Base-by-base conservation (phyloP, 2,888 invertebrate species). In the Leucoptera coffeella region DNA sequence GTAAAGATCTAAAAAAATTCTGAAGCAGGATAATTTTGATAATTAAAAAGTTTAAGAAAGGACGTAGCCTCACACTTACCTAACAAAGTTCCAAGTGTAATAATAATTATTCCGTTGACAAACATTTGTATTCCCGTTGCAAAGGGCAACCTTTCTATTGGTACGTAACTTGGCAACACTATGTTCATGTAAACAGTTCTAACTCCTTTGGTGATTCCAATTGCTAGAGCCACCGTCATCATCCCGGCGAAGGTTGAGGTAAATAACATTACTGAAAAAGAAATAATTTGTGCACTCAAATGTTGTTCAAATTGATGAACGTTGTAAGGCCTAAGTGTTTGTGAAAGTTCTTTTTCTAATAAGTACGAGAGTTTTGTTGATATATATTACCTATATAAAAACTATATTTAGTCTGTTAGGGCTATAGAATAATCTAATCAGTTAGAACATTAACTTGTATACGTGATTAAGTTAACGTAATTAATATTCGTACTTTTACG, bases 81-180 rank as follows among this genome's bases (percentile, higher is more conserved):
- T 42, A 82, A 51, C 27, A 79, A 32, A 24, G 81, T 76, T 41
- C 82, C 82, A 32, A 78, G 69, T 2, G 58, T 52, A 26, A 79
- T 51, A 23, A 80, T 69, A 24, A 78, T 60, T 19, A 79, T 44
- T 11, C 83, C 82, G 45, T 82, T 82, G 30, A 74, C 64, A 32
- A 82, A 71, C 75, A 80, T 81, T 44, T 83, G 83, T 22, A 84
- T 75, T 3, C 82, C 81, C 4, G 78, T 75, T 3, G 84, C 84
- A 23, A 78, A 76, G 2, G 82, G 74, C 12, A 83, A 50, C 37
- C 77, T 60, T 27, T 82, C 78, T 17, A 84, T 49, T 0, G 82
- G 80, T 4, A 84, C 80, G 38, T 82, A 75, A 41, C 60, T 75
- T 0, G 84, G 82, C 30, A 84, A 77, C 3, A 83, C 75, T 10